These are phyloP conservation scores for Lepidocolaptes lacrymiger DNA, from an alignment of 2,797 vertebrate species.

Conservation along the genomic window DNA sequence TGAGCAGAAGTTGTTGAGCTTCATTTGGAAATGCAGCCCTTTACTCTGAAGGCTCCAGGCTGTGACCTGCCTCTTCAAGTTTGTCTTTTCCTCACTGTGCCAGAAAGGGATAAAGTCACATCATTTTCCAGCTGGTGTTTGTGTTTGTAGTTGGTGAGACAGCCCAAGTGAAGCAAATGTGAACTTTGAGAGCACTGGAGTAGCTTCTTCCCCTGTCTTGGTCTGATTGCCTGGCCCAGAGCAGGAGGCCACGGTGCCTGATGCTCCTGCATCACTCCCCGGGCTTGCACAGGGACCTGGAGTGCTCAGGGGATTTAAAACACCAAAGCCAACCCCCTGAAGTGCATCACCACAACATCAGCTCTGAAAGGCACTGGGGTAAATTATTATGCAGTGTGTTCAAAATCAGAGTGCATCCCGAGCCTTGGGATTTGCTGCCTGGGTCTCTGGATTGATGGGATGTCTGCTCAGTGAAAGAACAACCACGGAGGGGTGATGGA, in stretches of 20 bases:
- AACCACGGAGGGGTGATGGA: not conserved
- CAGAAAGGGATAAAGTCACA: not conserved
- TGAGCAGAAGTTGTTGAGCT: not conserved
- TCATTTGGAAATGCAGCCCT: not conserved
- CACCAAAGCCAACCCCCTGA: not conserved
- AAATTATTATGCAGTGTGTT: not conserved
- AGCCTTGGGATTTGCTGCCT: not conserved
- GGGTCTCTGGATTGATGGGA: not conserved
- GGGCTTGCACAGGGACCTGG: not conserved
- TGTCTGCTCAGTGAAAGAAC: not conserved
- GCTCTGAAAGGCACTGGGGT: not conserved
- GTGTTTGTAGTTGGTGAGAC: not conserved
- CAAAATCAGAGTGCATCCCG: not conserved
- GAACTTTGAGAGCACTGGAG: not conserved
- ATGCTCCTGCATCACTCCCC: not conserved
- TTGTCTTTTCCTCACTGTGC: not conserved
- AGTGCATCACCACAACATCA: not conserved
- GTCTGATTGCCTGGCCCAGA: not conserved
- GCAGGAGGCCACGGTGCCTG: accelerated
- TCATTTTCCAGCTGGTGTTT: not conserved
- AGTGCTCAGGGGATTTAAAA: not conserved
- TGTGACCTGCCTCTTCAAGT: not conserved
- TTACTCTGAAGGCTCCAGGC: not conserved
- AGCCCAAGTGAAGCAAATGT: not conserved
- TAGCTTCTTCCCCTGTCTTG: not conserved